Conservation (phyloP, 64 coral and sea anemone species). For the Pachyseris speciosa region DNA sequence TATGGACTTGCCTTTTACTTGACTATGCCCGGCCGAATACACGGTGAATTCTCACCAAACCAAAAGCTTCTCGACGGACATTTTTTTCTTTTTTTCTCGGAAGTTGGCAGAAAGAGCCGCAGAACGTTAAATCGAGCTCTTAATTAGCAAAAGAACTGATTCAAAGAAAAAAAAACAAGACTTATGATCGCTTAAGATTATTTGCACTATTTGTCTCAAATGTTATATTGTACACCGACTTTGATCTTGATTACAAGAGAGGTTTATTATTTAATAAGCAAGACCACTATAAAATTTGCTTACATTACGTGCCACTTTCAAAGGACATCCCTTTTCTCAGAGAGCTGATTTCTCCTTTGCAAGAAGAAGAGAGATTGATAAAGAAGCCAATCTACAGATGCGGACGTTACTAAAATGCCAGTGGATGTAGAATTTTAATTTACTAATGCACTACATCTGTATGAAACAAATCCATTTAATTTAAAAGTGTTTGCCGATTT, state of each 20-base stretch:
- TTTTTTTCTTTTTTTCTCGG: neutral
- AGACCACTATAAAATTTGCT: neutral
- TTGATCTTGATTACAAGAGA: slow-evolving; percentile 31
- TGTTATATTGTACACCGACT: slow-evolving; percentile 14
- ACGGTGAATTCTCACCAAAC: no score
- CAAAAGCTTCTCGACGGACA: no score
- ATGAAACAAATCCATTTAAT: slow-evolving; percentile 25
- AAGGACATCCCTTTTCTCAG: neutral
- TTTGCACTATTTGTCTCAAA: slow-evolving; percentile 39
- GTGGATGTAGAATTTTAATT: neutral
- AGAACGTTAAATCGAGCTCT: neutral
- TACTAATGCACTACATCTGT: neutral
- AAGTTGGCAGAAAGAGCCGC: neutral
- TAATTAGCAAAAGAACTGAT: neutral
- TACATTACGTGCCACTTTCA: neutral
- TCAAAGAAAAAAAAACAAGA: neutral
- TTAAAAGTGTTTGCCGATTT: slow-evolving; percentile 20
- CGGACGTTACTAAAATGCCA: neutral
- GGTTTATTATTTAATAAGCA: slow-evolving; percentile 17
- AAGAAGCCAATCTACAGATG: neutral
- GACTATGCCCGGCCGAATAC: no score
- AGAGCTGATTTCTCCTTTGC: neutral
- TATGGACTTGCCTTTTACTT: no score
- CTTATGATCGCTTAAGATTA: neutral
- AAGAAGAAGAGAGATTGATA: neutral